A percentile compares a stretch with the other conserved stretches of the same genome.
These are phyloP conservation scores for Chiloscyllium plagiosum DNA, from an alignment of 2,113 vertebrate species.

Conservation along the genomic window DNA sequence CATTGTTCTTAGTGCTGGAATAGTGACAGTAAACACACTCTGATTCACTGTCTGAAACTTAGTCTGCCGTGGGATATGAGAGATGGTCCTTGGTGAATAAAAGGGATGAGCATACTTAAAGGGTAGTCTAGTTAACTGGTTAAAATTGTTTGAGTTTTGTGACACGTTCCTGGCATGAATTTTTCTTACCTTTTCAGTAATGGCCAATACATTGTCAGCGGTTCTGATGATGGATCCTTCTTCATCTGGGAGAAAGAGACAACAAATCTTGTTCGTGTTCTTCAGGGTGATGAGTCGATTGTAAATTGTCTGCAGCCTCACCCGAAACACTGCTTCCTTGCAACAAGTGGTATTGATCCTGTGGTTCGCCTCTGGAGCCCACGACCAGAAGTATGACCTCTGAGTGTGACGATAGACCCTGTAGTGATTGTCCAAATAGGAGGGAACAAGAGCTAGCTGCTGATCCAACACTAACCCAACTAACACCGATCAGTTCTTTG, in stretches of 20 bases:
- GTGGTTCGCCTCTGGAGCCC: slow-evolving; percentile 95
- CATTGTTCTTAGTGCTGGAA: background rate
- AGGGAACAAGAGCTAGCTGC: background rate
- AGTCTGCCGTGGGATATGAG: background rate
- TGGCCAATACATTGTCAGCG: slow-evolving; percentile 93
- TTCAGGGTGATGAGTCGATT: slow-evolving; percentile 95
- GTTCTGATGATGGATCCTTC: slow-evolving; percentile 95
- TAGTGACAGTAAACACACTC: background rate
- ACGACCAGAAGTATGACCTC: slow-evolving; percentile 73
- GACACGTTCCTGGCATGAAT: background rate
- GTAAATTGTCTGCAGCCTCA: slow-evolving; percentile 97
- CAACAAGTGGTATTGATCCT: slow-evolving; percentile 92
- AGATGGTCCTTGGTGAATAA: background rate
- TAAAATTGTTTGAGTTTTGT: background rate
- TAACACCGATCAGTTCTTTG: background rate
- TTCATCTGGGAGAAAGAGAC: slow-evolving; percentile 99
- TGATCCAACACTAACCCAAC: background rate
- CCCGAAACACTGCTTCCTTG: slow-evolving; percentile 94
- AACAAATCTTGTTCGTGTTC: slow-evolving; percentile 86
- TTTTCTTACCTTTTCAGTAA: slow-evolving; percentile 62
- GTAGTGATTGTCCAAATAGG: background rate
- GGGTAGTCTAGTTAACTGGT: background rate
- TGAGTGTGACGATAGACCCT: background rate
- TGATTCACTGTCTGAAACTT: background rate
- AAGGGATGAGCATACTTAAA: background rate